Evolutionary conservation across 35 echinoderm and acorn worm species (phyloP).

Genomic region (Hemicentrotus pulcherrimus): DNA sequence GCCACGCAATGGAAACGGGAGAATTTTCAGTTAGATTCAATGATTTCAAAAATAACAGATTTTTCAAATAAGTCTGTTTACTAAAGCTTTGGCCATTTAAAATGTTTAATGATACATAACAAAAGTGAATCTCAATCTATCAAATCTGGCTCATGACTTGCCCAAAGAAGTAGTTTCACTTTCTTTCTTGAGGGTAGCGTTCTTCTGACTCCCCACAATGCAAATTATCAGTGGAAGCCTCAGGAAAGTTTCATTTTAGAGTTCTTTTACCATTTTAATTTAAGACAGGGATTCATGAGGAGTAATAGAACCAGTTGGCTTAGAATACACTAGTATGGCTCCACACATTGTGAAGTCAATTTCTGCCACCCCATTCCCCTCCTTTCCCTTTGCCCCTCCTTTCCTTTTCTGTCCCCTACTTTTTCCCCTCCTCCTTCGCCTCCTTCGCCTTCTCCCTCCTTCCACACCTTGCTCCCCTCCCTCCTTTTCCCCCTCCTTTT

Average conservation of each 20-base stretch:
- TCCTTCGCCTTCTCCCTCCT: too few relatives aligned
- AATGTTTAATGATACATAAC: background rate
- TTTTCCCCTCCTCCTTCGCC: too few relatives aligned
- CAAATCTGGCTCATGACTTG: background rate
- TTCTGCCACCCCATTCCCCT: too few relatives aligned
- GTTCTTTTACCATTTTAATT: background rate
- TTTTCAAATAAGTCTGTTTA: background rate
- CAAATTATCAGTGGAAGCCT: background rate
- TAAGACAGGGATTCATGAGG: background rate
- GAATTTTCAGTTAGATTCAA: too few relatives aligned
- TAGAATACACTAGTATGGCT: background rate
- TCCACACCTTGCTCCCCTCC: too few relatives aligned
- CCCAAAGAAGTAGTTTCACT: background rate
- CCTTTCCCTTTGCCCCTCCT: too few relatives aligned
- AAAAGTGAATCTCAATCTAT: background rate
- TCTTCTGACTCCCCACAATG: background rate
- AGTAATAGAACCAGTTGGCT: background rate
- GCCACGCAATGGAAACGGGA: too few relatives aligned
- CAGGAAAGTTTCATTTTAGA: background rate
- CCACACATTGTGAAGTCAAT: background rate
- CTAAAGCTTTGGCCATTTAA: background rate
- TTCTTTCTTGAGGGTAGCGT: too few relatives aligned
- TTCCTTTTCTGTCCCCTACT: too few relatives aligned
- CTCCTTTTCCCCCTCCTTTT: too few relatives aligned
- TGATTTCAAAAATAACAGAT: background rate